A percentile compares a stretch with the other conserved stretches of the same genome.
These are phyloP conservation scores for Boulengeromyrus knoepffleri DNA, from an alignment of 2,113 vertebrate species.

Conservation along the genomic window DNA sequence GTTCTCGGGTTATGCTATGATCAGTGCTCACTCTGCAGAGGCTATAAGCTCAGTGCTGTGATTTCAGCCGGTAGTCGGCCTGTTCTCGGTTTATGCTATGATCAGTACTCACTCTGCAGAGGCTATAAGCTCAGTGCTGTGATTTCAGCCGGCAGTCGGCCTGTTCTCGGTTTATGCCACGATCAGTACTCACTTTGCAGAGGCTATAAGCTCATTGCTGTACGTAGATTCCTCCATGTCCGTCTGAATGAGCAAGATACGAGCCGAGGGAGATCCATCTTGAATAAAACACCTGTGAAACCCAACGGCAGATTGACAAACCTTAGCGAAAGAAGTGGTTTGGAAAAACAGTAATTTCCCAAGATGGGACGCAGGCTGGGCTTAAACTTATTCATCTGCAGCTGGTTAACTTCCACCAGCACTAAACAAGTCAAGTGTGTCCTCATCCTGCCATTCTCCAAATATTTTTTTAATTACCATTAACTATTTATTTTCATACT, in stretches of 20 bases:
- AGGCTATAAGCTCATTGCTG: constrained; percentile 61
- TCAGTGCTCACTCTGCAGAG: too few species aligned
- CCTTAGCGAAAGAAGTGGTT: not conserved
- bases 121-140: not conserved
- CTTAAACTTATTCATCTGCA: not conserved
- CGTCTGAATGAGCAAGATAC: constrained; percentile 56
- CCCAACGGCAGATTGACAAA: not conserved
- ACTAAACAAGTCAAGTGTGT: not conserved
- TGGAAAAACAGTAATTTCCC: not conserved
- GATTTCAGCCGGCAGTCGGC: not conserved
- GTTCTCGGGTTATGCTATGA: too few species aligned
- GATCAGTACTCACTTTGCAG: constrained; percentile 57
- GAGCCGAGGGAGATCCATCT: constrained; percentile 27
- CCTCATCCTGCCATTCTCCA: not conserved
- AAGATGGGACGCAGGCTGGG: not conserved
- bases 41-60: too few species aligned
- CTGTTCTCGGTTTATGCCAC: not conserved
- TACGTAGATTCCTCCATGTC: constrained; percentile 58
- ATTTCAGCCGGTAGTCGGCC: too few species aligned
- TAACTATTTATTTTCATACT: not conserved
- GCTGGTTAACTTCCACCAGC: not conserved
- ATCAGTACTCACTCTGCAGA: too few species aligned
- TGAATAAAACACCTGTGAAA: constrained; percentile 46
- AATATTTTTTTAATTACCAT: not conserved
- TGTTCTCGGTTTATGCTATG: too few species aligned